These are phyloP conservation scores for Pseudochirops cupreus DNA, from an alignment of 2,797 vertebrate species.

Conservation along the genomic window DNA sequence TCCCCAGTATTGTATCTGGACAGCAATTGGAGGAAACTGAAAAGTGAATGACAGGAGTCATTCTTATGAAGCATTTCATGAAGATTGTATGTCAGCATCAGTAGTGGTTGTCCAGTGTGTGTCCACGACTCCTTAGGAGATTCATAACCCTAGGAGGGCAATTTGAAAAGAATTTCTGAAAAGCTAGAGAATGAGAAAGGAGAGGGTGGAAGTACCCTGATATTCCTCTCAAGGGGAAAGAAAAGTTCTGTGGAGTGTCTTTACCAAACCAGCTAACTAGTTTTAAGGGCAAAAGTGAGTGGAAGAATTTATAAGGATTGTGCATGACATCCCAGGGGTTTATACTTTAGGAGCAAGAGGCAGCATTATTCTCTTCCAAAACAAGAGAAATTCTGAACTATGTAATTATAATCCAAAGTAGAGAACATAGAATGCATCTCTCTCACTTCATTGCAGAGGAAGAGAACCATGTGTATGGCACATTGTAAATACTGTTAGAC, in stretches of 20 bases:
- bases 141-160: slow-evolving; percentile 70
- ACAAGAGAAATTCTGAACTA: background rate
- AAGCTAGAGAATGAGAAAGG: slow-evolving; percentile 69
- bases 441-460: background rate
- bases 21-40: background rate
- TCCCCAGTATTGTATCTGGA: slow-evolving; percentile 33
- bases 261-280: background rate
- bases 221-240: slow-evolving; percentile 63
- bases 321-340: slow-evolving; percentile 3
- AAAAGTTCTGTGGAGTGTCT: background rate
- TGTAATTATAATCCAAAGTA: background rate
- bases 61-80: slow-evolving; percentile 56
- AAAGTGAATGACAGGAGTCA: slow-evolving; percentile 58
- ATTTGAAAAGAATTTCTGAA: slow-evolving; percentile 71
- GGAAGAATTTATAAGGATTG: slow-evolving; percentile 1
- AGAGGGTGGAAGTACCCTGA: slow-evolving; percentile 66
- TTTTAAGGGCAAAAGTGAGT: slow-evolving; percentile 32
- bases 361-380: background rate
- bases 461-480: background rate
- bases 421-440: background rate
- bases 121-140: slow-evolving; percentile 74
- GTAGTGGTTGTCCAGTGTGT: slow-evolving; percentile 67
- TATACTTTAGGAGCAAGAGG: background rate
- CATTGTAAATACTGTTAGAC: background rate
- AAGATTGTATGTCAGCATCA: slow-evolving; percentile 72